Base-by-base conservation (phyloP, 2,113 vertebrate genomes). In the Datnioides undecimradiatus region DNA sequence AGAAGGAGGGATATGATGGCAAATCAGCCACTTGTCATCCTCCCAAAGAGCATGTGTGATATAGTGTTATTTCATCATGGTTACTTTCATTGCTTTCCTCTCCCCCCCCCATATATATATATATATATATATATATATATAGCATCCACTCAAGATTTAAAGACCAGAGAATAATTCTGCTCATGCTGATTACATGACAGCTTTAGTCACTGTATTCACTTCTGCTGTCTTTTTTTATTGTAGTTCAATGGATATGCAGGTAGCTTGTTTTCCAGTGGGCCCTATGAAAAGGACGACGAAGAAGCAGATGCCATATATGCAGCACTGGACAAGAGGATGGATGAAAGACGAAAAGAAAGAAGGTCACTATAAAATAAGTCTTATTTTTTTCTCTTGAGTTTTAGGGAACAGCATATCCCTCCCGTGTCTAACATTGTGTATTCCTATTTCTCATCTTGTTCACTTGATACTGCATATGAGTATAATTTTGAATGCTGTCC, bases 201-300 rank as follows among this genome's bases (percentile, higher is more conserved):
- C 1, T 38, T 52, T 0, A 3, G 5, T 43, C 4, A 31, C 19
- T 43, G 12, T 69, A 49, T 71, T 76, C 0, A 23, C 19, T 38
- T 25, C 10, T 65, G 1, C 1, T 73, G 1, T 16, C 3, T 14
- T 64, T 51, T 86, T 5, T 57, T 6, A 1, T 16, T 84, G 0
- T 79, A 99, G 98, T 99, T 99, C 83, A 99, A 99, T 23, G 98
- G 98, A 3, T 99, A 99, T 0, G 98, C 98, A 2, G 98, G 98
- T 17, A 99, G 98, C 83, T 93, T 99, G 79, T 99, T 99, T 92
- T 99, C 98, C 1, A 99, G 98, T 0, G 98, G 98, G 0, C 98
- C 98, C 0, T 99, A 99, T 65, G 98, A 99, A 60, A 99, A 99
- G 59, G 98, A 99, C 11, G 98, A 99, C 0, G 98, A 99, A 87